Conservation (phyloP, 2,113 vertebrate species). For the Hippoglossus stenolepis region DNA sequence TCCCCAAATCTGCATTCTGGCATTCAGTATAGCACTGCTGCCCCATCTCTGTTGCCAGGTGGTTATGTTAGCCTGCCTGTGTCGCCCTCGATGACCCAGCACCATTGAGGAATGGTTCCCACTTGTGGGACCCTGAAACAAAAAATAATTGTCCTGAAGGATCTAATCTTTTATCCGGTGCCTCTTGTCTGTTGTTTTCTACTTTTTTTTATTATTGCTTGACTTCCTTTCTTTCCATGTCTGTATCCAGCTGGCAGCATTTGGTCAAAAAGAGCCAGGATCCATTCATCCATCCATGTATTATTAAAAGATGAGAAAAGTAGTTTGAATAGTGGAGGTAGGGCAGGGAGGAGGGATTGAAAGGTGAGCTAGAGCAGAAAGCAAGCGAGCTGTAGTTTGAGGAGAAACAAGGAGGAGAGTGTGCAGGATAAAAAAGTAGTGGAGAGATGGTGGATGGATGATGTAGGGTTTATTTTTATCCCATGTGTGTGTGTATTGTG, state of each 20-base stretch:
- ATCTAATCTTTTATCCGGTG: slow-evolving; percentile 59
- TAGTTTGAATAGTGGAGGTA: not conserved
- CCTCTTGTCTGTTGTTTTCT: slow-evolving; percentile 47
- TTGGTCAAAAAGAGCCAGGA: not conserved
- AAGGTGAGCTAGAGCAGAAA: not conserved
- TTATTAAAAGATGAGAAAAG: not conserved
- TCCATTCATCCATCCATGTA: too few relatives aligned
- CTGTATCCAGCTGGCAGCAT: not conserved
- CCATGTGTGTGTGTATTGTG: not conserved
- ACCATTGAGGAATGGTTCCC: slow-evolving; percentile 1
- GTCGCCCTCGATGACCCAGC: slow-evolving; percentile 34
- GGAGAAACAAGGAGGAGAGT: too few relatives aligned
- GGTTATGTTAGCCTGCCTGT: slow-evolving; percentile 41
- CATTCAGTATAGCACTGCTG: slow-evolving; percentile 44
- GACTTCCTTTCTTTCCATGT: not conserved
- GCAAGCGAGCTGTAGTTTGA: not conserved
- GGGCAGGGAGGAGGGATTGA: not conserved
- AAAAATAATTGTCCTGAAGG: not conserved
- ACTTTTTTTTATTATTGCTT: slow-evolving; percentile 11
- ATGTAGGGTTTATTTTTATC: not conserved
- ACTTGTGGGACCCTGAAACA: too few relatives aligned
- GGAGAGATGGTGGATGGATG: too few relatives aligned
- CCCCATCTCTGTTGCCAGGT: slow-evolving; percentile 12
- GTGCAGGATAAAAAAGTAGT: too few relatives aligned
- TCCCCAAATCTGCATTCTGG: not conserved